Percentiles rank a stretch among this genome's conserved stretches.
Conservation (phyloP, 2,888 invertebrate genomes). For the Limnephilus rhombicus region DNA sequence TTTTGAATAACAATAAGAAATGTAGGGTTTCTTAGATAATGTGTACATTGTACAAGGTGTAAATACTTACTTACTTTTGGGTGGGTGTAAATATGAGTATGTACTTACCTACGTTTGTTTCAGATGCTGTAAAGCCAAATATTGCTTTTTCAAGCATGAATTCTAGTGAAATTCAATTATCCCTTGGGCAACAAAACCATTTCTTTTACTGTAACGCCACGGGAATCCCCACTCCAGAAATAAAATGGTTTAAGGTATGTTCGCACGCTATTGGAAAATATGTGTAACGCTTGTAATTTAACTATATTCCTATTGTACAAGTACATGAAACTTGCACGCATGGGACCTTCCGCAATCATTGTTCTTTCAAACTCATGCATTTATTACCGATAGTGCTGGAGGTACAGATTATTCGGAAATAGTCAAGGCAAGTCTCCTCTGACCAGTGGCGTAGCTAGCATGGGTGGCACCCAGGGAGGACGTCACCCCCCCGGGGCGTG, state of each 20-base stretch:
- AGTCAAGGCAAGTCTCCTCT: too few relatives aligned
- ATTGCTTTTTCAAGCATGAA: conserved; percentile 75
- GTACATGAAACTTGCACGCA: too few relatives aligned
- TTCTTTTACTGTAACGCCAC: conserved; percentile 76
- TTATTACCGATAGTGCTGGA: too few relatives aligned
- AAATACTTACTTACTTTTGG: too few relatives aligned
- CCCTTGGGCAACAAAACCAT: conserved; percentile 69
- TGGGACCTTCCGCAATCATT: too few relatives aligned
- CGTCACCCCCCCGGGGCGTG: too few relatives aligned
- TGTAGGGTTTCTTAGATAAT: neutral
- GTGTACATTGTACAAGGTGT: neutral
- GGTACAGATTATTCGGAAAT: too few relatives aligned
- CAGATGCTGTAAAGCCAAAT: conserved; percentile 73
- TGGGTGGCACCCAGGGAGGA: too few relatives aligned
- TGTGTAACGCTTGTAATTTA: too few relatives aligned
- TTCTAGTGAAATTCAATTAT: conserved; percentile 69
- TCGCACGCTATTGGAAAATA: neutral
- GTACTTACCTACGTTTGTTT: conserved; percentile 64
- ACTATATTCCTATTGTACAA: too few relatives aligned
- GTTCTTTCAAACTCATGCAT: too few relatives aligned
- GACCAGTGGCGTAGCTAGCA: too few relatives aligned
- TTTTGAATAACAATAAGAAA: neutral
- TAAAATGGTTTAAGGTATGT: conserved; percentile 85
- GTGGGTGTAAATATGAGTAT: neutral
- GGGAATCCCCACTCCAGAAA: conserved; percentile 81